Conservation (phyloP, 2,888 invertebrate genomes). For the Crematogaster levior region DNA sequence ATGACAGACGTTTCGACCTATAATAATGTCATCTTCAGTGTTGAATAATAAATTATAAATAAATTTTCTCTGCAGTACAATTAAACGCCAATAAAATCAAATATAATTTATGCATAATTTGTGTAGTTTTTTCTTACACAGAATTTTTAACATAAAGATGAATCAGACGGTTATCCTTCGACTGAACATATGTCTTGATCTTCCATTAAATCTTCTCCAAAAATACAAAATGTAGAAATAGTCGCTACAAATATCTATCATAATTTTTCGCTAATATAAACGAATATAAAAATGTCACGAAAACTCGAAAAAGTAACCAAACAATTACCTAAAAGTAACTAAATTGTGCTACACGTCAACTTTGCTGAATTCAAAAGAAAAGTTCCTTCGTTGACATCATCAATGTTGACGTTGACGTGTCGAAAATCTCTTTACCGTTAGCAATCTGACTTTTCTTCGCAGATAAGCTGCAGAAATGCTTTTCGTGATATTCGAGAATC, state of each 20-base stretch:
- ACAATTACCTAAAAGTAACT: background rate
- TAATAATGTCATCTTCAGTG: no score
- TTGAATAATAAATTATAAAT: no score
- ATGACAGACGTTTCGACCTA: no score
- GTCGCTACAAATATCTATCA: background rate
- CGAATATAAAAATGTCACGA: background rate
- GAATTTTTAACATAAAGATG: no score
- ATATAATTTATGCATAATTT: no score
- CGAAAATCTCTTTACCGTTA: conserved; percentile 12
- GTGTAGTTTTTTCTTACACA: no score
- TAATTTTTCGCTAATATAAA: background rate
- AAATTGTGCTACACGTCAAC: background rate
- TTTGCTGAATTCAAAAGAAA: background rate
- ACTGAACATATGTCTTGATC: no score
- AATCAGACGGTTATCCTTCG: no score
- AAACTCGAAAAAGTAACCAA: background rate
- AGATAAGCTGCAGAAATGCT: conserved; percentile 13
- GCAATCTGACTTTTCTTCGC: conserved; percentile 20
- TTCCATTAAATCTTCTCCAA: no score
- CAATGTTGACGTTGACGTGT: background rate
- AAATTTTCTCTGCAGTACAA: no score
- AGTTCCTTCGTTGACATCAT: background rate
- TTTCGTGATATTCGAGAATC: background rate
- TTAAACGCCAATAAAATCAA: no score
- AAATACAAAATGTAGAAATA: background rate